Conservation (phyloP, 2,797 vertebrate genomes). For the Harpagifer antarcticus region DNA sequence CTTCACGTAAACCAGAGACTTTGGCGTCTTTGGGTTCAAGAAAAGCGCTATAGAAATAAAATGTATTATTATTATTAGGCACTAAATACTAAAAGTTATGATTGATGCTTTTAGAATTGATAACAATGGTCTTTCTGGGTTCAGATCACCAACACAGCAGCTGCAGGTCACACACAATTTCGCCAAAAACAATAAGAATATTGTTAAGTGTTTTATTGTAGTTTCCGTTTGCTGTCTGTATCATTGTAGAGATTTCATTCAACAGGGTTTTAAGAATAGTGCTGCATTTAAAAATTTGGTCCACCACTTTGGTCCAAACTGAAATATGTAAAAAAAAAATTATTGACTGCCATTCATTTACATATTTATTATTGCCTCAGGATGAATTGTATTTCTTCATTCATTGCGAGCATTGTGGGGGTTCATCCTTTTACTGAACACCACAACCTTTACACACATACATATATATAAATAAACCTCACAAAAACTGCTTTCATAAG, state of each 20-base stretch:
- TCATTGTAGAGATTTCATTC: background rate
- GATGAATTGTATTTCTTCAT: no score
- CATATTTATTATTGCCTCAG: background rate
- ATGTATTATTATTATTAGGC: background rate
- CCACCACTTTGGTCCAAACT: background rate
- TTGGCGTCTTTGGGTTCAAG: no score
- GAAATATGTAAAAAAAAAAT: background rate
- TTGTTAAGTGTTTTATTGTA: background rate
- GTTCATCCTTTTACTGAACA: no score
- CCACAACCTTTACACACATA: background rate
- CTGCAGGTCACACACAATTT: background rate
- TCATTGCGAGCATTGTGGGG: no score
- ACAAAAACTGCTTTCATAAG: conserved; percentile 15
- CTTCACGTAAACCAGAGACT: background rate
- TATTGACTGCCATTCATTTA: background rate
- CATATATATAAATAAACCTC: conserved; percentile 14
- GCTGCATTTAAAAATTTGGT: no score
- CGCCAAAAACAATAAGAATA: background rate
- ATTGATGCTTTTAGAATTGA: background rate
- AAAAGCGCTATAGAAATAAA: no score
- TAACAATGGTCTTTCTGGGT: background rate
- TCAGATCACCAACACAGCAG: background rate
- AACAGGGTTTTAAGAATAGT: background rate
- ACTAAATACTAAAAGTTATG: no score
- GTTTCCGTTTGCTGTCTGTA: background rate